Percentiles rank a stretch among this genome's conserved stretches.
Conservation (phyloP, 2,113 vertebrate species). For the Aptenodytes patagonicus region DNA sequence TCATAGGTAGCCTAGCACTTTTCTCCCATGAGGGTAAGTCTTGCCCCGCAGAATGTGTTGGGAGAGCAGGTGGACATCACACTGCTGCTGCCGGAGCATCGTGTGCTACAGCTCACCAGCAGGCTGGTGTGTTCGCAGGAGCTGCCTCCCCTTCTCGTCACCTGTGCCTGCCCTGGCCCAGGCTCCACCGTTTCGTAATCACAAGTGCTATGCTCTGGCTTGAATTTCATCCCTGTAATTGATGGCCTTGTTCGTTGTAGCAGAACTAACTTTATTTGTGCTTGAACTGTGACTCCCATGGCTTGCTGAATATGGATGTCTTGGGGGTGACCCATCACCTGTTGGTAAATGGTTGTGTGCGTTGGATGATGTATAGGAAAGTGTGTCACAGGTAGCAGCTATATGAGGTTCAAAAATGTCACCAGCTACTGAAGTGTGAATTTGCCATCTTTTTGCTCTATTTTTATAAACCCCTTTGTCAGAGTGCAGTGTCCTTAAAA, state of each 20-base stretch:
- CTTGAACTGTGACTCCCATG: not conserved
- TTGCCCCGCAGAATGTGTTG: not conserved
- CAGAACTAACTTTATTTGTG: not conserved
- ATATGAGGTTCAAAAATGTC: not conserved
- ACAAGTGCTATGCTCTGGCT: not conserved
- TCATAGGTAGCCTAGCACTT: not conserved
- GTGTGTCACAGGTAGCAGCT: not conserved
- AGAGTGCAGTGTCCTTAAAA: not conserved
- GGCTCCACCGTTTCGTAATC: not conserved
- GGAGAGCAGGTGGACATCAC: not conserved
- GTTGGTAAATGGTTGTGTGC: not conserved
- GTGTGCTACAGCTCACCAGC: not conserved
- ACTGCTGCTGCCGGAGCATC: not conserved
- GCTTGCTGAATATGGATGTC: not conserved
- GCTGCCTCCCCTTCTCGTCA: not conserved
- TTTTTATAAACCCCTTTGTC: not conserved
- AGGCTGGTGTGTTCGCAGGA: not conserved
- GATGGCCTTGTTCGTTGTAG: not conserved
- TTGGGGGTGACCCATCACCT: not conserved
- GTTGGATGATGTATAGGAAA: not conserved
- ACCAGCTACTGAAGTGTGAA: not conserved
- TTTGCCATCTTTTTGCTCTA: not conserved
- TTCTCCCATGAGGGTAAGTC: not conserved
- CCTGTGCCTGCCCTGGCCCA: not conserved
- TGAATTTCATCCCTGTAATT: not conserved